These are phyloP conservation scores for Trissolcus brochymenae DNA, from an alignment of 2,888 invertebrate species.

Conservation along the genomic window DNA sequence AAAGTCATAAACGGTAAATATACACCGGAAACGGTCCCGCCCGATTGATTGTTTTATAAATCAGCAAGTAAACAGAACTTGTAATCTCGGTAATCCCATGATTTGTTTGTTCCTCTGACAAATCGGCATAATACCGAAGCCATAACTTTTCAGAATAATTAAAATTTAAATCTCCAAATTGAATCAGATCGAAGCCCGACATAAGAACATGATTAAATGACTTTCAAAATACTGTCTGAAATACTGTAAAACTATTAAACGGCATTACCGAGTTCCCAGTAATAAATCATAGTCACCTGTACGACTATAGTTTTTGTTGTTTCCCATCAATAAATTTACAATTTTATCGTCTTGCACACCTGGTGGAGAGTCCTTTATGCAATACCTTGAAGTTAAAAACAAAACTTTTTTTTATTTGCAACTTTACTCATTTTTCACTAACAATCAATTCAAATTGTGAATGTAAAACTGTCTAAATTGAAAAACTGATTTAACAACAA, in stretches of 20 bases:
- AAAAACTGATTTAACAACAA: not conserved
- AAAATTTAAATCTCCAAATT: too few species aligned
- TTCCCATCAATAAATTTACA: conserved; percentile 40
- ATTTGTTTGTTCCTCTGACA: conserved; percentile 51
- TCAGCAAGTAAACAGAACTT: conserved; percentile 43
- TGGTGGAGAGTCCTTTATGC: conserved; percentile 17
- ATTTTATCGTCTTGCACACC: conserved; percentile 17
- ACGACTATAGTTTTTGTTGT: conserved; percentile 20
- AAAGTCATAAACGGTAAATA: conserved; percentile 13
- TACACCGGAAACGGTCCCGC: conserved; percentile 51
- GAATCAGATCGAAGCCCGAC: too few species aligned
- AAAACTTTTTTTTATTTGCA: not conserved
- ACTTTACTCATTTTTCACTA: not conserved
- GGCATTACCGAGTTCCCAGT: too few species aligned
- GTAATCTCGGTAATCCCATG: conserved; percentile 24
- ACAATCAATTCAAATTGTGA: not conserved
- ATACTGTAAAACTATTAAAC: too few species aligned
- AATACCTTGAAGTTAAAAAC: conserved; percentile 33
- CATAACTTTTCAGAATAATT: too few species aligned
- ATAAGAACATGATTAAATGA: too few species aligned
- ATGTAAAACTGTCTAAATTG: not conserved
- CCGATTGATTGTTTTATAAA: conserved; percentile 50
- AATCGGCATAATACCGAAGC: conserved; percentile 14
- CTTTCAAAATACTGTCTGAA: too few species aligned
- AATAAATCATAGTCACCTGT: conserved; percentile 26